Percentiles rank a stretch among this genome's conserved stretches.
Evolutionary conservation across 1,140 invertebrate genomes (phyloP).

Genomic region (Drosophila pectinifera): DNA sequence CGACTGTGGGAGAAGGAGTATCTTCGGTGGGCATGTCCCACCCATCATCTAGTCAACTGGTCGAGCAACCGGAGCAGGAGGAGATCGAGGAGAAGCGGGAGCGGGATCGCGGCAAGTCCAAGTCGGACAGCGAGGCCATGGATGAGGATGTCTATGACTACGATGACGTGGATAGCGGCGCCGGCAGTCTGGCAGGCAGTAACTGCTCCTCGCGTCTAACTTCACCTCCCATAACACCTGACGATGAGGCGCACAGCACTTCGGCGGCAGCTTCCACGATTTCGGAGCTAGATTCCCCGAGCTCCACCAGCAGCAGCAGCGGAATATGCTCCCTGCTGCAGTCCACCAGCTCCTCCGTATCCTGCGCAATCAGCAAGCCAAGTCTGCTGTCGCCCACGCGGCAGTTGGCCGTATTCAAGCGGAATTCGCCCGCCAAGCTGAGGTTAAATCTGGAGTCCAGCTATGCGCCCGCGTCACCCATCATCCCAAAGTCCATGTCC

Average conservation of each 20-base stretch:
- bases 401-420: conserved; percentile 69
- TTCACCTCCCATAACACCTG: conserved; percentile 76
- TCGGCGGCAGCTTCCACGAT: conserved; percentile 52
- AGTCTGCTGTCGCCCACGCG: conserved; percentile 58
- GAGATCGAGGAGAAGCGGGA: conserved; percentile 36
- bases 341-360: conserved; percentile 30
- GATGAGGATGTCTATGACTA: conserved; percentile 74
- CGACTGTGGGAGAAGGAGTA: conserved; percentile 18
- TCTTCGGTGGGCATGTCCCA: conserved; percentile 10
- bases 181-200: conserved; percentile 70
- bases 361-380: conserved; percentile 40
- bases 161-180: conserved; percentile 72
- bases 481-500: conserved; percentile 76
- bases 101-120: conserved; percentile 50
- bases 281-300: conserved; percentile 64
- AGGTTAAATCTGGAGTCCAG: conserved; percentile 75
- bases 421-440: conserved; percentile 79
- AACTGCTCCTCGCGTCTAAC: conserved; percentile 79
- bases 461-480: conserved; percentile 60
- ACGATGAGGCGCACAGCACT: conserved; percentile 71
- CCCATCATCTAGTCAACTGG: conserved; percentile 67
- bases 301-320: conserved; percentile 63
- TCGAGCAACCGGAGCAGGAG: conserved; percentile 62
- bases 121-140: conserved; percentile 76
- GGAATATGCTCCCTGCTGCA: conserved; percentile 55